phyloP scores from a whole-genome alignment of 2,797 vertebrate species.

The Nothura maculosa region DNA sequence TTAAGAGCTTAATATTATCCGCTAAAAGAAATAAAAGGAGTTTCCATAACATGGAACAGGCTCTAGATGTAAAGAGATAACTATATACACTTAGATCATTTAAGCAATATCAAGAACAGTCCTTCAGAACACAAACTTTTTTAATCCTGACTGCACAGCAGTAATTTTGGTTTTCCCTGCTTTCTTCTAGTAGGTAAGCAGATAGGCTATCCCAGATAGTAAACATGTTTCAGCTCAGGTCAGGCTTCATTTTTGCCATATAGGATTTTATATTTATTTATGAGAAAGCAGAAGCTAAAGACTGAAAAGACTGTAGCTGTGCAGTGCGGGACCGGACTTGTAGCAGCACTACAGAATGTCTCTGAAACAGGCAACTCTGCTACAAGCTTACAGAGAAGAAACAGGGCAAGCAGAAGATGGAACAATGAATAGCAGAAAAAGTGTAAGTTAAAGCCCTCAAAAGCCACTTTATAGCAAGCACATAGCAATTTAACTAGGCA shows the following conservation, averaged over 20 bases:
- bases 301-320: not conserved
- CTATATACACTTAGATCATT: accelerated
- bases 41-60: not conserved
- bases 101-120: not conserved
- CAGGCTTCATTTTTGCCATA: not conserved
- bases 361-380: not conserved
- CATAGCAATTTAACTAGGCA: not conserved
- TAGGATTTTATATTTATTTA: not conserved
- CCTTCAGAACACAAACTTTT: not conserved
- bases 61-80: not conserved
- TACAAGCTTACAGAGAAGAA: not conserved
- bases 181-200: not conserved
- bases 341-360: not conserved
- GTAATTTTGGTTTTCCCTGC: not conserved
- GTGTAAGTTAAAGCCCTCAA: not conserved
- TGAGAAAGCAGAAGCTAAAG: not conserved
- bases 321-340: not conserved
- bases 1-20: not conserved
- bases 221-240: not conserved
- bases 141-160: not conserved
- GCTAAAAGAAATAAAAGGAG: not conserved
- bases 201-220: not conserved
- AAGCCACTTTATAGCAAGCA: not conserved
- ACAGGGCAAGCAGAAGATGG: accelerated
- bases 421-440: not conserved